Evolutionary conservation across 2,888 invertebrate genomes (phyloP).

Genomic region (Pardosa pseudoannulata): DNA sequence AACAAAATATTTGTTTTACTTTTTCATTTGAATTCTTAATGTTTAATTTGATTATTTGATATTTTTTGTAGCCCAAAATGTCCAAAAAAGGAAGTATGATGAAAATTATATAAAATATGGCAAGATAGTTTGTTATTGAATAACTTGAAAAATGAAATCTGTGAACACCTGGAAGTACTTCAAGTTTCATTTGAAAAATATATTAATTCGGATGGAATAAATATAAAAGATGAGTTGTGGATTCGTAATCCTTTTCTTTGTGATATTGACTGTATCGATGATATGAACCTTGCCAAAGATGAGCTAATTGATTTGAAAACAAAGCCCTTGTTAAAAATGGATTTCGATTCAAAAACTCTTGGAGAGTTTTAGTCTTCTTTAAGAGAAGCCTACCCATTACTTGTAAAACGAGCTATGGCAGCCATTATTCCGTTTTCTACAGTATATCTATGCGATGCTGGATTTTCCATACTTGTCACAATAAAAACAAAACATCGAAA

Average conservation of each 20-base stretch:
- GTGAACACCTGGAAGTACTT: too few relatives aligned
- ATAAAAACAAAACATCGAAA: conserved; percentile 26
- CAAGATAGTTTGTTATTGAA: conserved; percentile 44
- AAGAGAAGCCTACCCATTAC: conserved; percentile 29
- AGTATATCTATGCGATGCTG: conserved; percentile 25
- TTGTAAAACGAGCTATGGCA: conserved; percentile 31
- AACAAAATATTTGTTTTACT: too few relatives aligned
- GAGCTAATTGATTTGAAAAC: conserved; percentile 53
- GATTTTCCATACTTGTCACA: conserved; percentile 28
- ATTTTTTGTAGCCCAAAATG: too few relatives aligned
- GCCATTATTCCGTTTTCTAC: conserved; percentile 28
- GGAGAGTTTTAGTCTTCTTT: conserved; percentile 9
- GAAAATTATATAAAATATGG: too few relatives aligned
- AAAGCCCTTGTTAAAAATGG: conserved; percentile 50
- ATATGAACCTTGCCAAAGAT: conserved; percentile 53
- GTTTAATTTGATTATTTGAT: too few relatives aligned
- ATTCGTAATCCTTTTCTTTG: conserved; percentile 59
- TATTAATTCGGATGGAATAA: conserved; percentile 55
- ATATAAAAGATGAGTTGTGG: conserved; percentile 59
- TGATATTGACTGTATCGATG: conserved; percentile 57
- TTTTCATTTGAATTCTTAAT: too few relatives aligned
- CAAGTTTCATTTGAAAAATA: conserved; percentile 10
- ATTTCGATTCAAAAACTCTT: conserved; percentile 15
- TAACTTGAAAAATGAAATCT: neutral
- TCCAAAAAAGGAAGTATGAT: too few relatives aligned